Conservation (phyloP, 2,888 invertebrate genomes). For the Dusona sp. region DNA sequence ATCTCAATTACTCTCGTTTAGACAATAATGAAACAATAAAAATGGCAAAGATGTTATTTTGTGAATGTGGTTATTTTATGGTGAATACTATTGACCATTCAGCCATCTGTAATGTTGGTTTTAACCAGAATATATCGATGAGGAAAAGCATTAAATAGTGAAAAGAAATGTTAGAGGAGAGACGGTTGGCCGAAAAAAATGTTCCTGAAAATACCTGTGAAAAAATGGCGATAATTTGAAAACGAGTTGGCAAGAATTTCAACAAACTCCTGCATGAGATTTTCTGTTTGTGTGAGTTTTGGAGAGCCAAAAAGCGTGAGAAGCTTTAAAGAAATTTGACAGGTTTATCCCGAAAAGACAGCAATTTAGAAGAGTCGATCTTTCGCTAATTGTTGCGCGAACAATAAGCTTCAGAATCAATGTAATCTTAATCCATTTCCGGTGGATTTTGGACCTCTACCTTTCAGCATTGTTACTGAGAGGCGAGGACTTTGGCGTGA, state of each 20-base stretch:
- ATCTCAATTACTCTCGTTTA: neutral
- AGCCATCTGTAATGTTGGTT: neutral
- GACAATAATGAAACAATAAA: neutral
- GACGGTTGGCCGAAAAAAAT: neutral
- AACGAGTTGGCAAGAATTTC: neutral
- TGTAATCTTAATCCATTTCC: constrained; percentile 16
- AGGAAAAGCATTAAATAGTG: neutral
- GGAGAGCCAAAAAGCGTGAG: neutral
- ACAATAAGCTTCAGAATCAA: constrained; percentile 7
- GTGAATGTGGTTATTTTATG: neutral
- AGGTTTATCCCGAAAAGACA: constrained; percentile 14
- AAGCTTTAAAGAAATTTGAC: neutral
- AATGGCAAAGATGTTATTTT: neutral
- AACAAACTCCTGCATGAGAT: neutral
- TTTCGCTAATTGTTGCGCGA: neutral
- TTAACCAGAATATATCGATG: too few species aligned
- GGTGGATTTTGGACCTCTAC: constrained; percentile 69
- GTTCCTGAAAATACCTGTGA: neutral
- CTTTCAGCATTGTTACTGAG: constrained; percentile 81
- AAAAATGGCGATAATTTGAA: neutral
- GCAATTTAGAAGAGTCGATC: constrained; percentile 8
- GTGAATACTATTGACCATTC: neutral
- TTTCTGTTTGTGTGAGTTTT: neutral
- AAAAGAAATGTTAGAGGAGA: constrained; percentile 4
- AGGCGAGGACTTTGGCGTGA: constrained; percentile 78